These are phyloP conservation scores for Gyrodactylus bullatarudis DNA, from an alignment of 1,140 invertebrate genomes.

Conservation along the genomic window DNA sequence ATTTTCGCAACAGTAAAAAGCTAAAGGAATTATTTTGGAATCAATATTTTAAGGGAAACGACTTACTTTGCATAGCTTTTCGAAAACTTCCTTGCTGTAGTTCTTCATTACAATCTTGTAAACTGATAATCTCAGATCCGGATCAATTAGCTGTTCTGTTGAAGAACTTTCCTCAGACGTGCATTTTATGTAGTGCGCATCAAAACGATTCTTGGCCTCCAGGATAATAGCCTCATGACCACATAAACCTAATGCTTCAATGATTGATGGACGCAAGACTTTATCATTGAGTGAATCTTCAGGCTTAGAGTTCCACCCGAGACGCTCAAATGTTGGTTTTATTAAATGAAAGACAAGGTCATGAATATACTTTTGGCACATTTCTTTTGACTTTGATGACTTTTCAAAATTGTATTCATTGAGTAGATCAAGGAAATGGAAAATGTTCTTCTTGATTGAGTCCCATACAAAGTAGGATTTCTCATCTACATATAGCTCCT, in stretches of 20 bases:
- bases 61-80: background rate
- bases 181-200: background rate
- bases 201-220: background rate
- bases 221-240: background rate
- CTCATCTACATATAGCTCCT: background rate
- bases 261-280: background rate
- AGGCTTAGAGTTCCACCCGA: background rate
- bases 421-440: background rate
- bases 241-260: background rate
- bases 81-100: background rate
- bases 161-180: background rate
- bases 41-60: too few species aligned
- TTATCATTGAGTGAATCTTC: background rate
- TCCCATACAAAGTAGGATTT: background rate
- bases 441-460: background rate
- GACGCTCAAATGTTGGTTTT: background rate
- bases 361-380: background rate
- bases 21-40: background rate
- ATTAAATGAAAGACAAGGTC: background rate
- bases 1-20: background rate
- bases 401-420: background rate
- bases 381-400: too few species aligned
- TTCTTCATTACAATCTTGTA: background rate
- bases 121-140: background rate
- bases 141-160: background rate